Evolutionary conservation across 1,140 invertebrate species (phyloP).

Genomic region (Acyrthosiphon pisum): DNA sequence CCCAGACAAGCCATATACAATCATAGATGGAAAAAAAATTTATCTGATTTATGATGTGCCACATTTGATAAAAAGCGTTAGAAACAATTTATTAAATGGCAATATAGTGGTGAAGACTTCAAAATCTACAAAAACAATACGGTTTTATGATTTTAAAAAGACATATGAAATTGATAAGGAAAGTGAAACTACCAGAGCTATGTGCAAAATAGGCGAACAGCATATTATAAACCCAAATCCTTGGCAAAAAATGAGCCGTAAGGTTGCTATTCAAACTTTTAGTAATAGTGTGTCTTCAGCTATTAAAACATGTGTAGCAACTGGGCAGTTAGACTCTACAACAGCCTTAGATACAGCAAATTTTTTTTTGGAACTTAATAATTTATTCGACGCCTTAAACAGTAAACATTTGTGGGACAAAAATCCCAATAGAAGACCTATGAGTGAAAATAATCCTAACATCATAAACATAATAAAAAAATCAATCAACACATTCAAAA

Average conservation of each 20-base stretch:
- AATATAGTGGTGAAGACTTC: too few species aligned
- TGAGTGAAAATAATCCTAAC: neutral
- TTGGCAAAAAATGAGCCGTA: constrained; percentile 19
- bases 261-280: constrained; percentile 3
- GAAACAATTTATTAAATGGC: too few species aligned
- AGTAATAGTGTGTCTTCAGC: constrained; percentile 11
- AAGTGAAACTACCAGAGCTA: neutral
- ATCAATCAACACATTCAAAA: neutral
- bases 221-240: constrained; percentile 17
- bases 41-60: too few species aligned
- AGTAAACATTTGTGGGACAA: neutral
- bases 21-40: too few species aligned
- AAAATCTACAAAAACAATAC: too few species aligned
- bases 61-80: too few species aligned
- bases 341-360: neutral
- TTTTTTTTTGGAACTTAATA: neutral
- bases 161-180: neutral
- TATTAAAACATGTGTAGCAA: constrained; percentile 13
- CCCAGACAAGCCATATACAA: too few species aligned
- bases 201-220: neutral
- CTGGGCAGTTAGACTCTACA: neutral
- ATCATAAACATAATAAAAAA: neutral
- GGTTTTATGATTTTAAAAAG: neutral
- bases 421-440: neutral
- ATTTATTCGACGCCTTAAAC: neutral